Conservation (phyloP, 2,888 invertebrate genomes). For the Clitarchus hookeri region DNA sequence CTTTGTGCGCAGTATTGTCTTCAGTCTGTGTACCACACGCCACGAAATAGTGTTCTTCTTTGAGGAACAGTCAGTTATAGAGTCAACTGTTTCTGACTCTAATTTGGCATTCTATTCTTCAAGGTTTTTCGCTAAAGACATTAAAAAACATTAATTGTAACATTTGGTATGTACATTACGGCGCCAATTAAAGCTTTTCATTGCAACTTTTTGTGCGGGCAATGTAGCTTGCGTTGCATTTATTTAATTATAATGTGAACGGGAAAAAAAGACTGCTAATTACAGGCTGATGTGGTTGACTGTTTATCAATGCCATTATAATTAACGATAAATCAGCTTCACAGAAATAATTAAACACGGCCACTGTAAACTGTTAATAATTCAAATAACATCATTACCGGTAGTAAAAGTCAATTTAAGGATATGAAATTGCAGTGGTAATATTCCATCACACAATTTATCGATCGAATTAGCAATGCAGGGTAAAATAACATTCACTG, state of each 20-base stretch:
- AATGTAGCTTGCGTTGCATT: not conserved
- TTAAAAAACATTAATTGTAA: not conserved
- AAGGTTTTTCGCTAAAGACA: not conserved
- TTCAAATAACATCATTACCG: not conserved
- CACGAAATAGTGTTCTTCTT: too few species aligned
- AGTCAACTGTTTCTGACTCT: too few species aligned
- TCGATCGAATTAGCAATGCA: not conserved
- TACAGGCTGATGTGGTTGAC: not conserved
- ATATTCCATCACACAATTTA: not conserved
- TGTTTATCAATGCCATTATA: slow-evolving; percentile 8
- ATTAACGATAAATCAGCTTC: not conserved
- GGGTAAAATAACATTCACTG: not conserved
- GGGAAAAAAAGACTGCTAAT: not conserved
- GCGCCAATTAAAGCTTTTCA: not conserved
- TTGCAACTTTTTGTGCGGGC: not conserved
- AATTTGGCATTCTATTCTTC: too few species aligned
- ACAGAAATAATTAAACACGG: not conserved
- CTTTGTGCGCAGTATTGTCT: too few species aligned
- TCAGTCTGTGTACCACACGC: too few species aligned
- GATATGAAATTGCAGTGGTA: not conserved
- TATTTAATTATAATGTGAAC: not conserved
- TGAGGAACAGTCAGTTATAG: too few species aligned
- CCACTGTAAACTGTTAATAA: not conserved
- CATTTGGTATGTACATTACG: not conserved
- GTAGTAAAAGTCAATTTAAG: slow-evolving; percentile 4